Evolutionary conservation across 2,888 invertebrate species (phyloP), one percentile per base, ranked within the genome.

Genomic region (Campopleginae sp.): DNA sequence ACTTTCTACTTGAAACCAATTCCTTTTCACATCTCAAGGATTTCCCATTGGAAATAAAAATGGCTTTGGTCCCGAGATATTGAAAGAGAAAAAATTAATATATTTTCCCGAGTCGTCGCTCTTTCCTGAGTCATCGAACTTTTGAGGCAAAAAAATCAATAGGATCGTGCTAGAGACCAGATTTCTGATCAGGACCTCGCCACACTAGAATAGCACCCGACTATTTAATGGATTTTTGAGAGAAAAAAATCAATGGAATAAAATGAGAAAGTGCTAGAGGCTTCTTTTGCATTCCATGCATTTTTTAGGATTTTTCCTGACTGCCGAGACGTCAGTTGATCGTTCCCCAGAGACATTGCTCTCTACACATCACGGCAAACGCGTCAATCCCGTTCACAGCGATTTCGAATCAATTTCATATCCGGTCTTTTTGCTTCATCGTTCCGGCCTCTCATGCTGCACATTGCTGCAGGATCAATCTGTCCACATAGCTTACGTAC

Each of bases 21-120:
- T 81, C 79, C 84, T 74, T 72, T 31, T 23, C 31, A 87, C 89
- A 88, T 89, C 88, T 77, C 12, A 61, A 58, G 19, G 58, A 17
- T n/a, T 44, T 54, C 42, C 14, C 31, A 54, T 46, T 51, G 7
- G 31, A 51, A 44, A 46, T 7, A 38, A 10, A 27, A 42, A 42
- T 38, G 6, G 7, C 54, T 54, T 27, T 38, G 8, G 38, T 38
- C 0, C 1, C 6, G 7, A 4, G 33, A 4, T 38, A 7, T 6
- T 5, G 3, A 38, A 5, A 38, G 38, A 38, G 38, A 4, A 5
- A 7, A 38, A 8, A 38, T 38, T 10, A 1, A 38, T 10, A 8
- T 38, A 38, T 38, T 10, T 7, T 38, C 38, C 38, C 1, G 38
- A 10, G 0, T 38, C 38, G 5, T 38, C 38, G 10, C 5, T n/a